phyloP scores from a whole-genome alignment of 1,140 invertebrate genomes.

The Eciton burchellii region DNA sequence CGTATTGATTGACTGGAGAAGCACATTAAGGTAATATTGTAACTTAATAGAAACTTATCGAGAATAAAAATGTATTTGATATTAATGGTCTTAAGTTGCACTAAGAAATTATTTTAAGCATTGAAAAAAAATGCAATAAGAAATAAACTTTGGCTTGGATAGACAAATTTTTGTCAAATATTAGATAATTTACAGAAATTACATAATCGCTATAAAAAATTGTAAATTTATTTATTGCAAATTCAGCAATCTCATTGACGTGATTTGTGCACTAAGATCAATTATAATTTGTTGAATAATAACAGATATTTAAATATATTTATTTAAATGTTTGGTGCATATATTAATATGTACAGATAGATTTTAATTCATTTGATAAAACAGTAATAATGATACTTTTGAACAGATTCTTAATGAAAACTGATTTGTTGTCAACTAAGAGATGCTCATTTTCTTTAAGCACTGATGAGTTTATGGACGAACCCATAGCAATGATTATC shows the following conservation, averaged over 20 bases:
- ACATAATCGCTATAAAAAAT: no score
- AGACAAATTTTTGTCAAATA: no score
- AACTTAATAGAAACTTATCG: neutral
- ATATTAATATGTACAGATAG: neutral
- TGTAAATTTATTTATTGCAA: no score
- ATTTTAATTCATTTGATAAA: slow-evolving; percentile 7
- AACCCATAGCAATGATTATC: slow-evolving; percentile 92
- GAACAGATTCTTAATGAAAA: slow-evolving; percentile 87
- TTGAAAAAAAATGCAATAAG: no score
- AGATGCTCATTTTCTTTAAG: slow-evolving; percentile 90
- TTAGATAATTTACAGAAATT: no score
- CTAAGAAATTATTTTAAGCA: no score
- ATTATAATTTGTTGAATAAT: no score
- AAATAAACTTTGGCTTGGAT: no score
- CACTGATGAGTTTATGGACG: slow-evolving; percentile 91
- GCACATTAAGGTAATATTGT: slow-evolving; percentile 87
- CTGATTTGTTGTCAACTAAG: slow-evolving; percentile 86
- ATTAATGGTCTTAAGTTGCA: no score
- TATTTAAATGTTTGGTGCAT: slow-evolving; percentile 7
- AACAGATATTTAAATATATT: neutral
- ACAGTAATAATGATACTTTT: slow-evolving; percentile 67
- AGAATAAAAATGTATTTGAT: no score
- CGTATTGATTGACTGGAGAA: slow-evolving; percentile 93
- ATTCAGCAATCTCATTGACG: no score
- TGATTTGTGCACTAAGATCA: no score